phyloP scores from a whole-genome alignment of 2,113 vertebrate species.

The Caretta caretta region DNA sequence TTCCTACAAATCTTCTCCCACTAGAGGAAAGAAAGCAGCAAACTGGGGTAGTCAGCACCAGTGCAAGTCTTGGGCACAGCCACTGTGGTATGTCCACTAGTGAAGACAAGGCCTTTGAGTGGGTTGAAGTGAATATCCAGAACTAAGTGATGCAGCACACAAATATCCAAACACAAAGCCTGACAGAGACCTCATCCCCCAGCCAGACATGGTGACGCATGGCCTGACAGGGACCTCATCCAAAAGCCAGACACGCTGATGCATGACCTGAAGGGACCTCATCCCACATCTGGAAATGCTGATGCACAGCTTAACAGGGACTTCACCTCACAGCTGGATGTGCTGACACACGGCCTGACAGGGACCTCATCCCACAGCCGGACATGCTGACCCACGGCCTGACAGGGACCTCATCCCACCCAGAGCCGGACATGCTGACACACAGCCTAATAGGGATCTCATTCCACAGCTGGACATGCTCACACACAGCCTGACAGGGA shows the following conservation, averaged over 20 bases:
- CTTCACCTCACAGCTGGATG: neutral
- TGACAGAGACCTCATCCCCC: neutral
- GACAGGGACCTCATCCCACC: neutral
- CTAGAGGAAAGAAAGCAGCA: neutral
- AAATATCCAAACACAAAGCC: neutral
- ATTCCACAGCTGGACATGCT: too few species aligned
- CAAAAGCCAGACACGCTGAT: too few species aligned
- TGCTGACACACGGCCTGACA: neutral
- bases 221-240: neutral
- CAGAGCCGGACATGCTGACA: neutral
- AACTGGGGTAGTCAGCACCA: neutral
- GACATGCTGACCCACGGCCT: too few species aligned
- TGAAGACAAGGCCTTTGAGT: too few species aligned
- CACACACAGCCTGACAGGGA: too few species aligned
- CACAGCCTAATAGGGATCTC: too few species aligned
- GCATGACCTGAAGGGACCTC: too few species aligned
- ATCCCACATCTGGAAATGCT: neutral
- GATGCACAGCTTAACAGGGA: neutral
- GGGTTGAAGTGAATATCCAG: too few species aligned
- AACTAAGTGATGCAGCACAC: neutral
- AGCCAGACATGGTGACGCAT: neutral
- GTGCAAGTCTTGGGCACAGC: neutral
- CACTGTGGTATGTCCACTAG: too few species aligned
- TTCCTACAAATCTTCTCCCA: neutral
- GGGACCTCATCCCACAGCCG: neutral